These are phyloP conservation scores for Acrocephalus kingi DNA, from an alignment of 2,113 vertebrate species.

Conservation along the genomic window DNA sequence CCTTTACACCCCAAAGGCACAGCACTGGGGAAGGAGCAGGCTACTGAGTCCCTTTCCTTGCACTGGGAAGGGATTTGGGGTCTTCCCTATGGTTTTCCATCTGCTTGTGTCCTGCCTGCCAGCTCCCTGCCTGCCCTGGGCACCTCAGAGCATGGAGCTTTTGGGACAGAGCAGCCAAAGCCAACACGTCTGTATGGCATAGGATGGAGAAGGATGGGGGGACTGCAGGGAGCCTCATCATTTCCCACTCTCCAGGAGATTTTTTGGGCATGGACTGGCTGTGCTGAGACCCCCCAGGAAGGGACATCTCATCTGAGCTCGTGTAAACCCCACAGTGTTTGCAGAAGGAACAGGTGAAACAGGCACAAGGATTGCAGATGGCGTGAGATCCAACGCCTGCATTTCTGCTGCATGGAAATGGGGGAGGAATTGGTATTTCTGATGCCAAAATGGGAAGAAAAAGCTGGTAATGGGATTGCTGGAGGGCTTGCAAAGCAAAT, in stretches of 20 bases:
- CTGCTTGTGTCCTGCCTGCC: neutral
- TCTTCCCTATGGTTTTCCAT: neutral
- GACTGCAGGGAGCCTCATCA: neutral
- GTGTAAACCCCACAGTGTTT: neutral
- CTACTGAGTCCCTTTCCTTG: neutral
- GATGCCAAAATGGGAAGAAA: neutral
- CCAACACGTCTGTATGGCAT: neutral
- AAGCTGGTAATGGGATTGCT: neutral
- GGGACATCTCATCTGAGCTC: neutral
- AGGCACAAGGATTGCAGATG: neutral
- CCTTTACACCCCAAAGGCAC: neutral
- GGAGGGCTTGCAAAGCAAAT: neutral
- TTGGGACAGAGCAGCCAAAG: neutral
- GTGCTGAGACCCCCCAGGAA: neutral
- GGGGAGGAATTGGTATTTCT: neutral
- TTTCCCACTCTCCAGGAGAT: neutral
- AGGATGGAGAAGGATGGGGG: neutral
- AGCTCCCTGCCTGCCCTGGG: neutral
- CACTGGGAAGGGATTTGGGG: neutral
- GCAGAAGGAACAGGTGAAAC: neutral
- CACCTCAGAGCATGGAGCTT: accelerated
- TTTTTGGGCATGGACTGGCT: neutral
- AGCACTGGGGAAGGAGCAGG: accelerated
- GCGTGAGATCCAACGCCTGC: neutral
- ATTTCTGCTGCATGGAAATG: neutral